Conservation (phyloP, 1,140 invertebrate genomes). For the Lucilia sericata region DNA sequence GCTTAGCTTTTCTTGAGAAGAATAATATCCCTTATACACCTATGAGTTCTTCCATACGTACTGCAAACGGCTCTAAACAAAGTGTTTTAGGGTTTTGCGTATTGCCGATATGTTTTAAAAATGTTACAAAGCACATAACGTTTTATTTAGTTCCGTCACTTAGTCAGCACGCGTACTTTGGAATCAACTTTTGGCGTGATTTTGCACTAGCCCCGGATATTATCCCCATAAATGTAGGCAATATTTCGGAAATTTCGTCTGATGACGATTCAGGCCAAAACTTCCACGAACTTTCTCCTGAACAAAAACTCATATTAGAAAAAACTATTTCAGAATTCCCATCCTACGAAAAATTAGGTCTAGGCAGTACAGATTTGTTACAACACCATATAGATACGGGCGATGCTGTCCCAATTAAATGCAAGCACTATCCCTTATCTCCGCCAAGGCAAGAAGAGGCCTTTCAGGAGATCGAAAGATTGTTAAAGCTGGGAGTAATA, state of each 20-base stretch:
- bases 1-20: background rate
- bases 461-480: constrained; percentile 20
- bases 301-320: background rate
- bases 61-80: background rate
- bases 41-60: background rate
- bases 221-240: background rate
- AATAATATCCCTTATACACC: constrained; percentile 2
- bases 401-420: constrained; percentile 37
- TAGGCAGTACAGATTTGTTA: constrained; percentile 43
- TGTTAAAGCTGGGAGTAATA: constrained; percentile 32
- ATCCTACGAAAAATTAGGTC: constrained; percentile 30
- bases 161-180: background rate
- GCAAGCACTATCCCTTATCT: constrained; percentile 36
- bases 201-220: constrained; percentile 17
- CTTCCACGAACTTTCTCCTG: background rate
- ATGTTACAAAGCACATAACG: background rate
- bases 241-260: background rate
- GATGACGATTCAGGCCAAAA: background rate
- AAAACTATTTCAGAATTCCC: constrained; percentile 38
- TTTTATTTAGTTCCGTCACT: constrained; percentile 22
- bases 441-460: constrained; percentile 32
- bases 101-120: background rate
- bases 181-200: background rate
- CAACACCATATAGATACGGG: constrained; percentile 36
- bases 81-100: background rate